A percentile compares a stretch with the other conserved stretches of the same genome.
Evolutionary conservation across 37 sponge, comb jelly and placozoan species (phyloP).

Genomic region (Agelas oroides): DNA sequence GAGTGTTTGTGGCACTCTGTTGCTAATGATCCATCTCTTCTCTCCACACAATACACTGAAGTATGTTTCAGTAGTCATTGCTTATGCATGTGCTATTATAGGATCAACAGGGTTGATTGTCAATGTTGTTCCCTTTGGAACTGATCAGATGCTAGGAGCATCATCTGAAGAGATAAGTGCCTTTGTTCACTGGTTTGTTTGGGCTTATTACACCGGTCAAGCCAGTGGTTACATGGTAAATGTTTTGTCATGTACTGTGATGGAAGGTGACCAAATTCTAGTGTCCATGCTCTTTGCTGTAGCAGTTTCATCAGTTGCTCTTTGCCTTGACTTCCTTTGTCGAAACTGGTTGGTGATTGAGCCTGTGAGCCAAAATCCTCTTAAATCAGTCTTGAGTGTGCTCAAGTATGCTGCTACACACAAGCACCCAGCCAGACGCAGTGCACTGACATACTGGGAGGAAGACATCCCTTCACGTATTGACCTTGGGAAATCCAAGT

Average conservation of each 20-base stretch:
- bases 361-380: neutral
- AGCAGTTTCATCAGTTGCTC: neutral
- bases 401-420: neutral
- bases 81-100: no score
- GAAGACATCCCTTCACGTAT: neutral
- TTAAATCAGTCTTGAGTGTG: neutral
- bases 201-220: neutral
- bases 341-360: neutral
- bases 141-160: neutral
- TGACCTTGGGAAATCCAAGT: neutral
- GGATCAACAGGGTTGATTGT: neutral
- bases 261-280: no score
- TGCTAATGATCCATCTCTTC: no score
- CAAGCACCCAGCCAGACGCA: neutral
- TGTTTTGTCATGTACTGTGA: no score
- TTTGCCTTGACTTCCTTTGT: neutral
- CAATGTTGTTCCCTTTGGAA: conserved; percentile 1
- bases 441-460: conserved; percentile 9
- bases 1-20: no score
- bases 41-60: no score
- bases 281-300: no score
- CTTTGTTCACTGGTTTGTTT: conserved; percentile 6
- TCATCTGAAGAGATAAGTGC: neutral
- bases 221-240: no score
- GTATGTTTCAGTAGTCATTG: neutral